Evolutionary conservation across 2,888 invertebrate species (phyloP), one percentile per base, ranked within the genome.

Genomic region (Ectemnius cavifrons): DNA sequence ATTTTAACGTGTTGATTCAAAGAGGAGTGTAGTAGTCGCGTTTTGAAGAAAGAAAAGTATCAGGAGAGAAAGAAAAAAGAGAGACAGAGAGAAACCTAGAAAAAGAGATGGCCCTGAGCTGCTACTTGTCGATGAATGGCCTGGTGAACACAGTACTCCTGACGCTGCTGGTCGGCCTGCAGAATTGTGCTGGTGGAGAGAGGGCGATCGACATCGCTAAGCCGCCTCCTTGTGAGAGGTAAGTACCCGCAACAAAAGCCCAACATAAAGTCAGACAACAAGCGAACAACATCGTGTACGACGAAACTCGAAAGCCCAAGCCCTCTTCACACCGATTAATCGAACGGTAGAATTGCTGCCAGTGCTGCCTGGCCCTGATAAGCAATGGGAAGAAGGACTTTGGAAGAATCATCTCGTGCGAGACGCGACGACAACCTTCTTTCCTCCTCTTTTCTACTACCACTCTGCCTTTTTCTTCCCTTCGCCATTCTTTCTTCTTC

Each of bases 161-260:
- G 71, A 78, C 79, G 73, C 75, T 83, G 73, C 79, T 81, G 76
- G 74, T 79, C 74, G 70, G 75, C 73, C 73, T 83, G 49, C 78
- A 65, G 72, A 74, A 71, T 67, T 67, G 47, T 56, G 75, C 75
- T 67, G 68, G 46, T 45, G 78, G 77, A 62, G 83, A 77, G 67
- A 74, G 73, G 71, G 71, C 83, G 74, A 69, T 45, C 77, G 73
- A 37, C 37, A 37, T 66, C 73, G 65, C 66, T 66, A 87, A 86
- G 81, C 87, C 84, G 58, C 86, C 87, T 75, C 90, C 90, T 47
- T 90, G 90, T 65, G 63, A 80, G 66, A 90, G 90, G 90, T 90
- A 87, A 90, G 90, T 90, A 67, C 64, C 71, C 16, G 14, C 59
- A 37, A 37, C 37, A 37, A 37, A 37, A 37, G 37, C 37, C 23